Percentiles rank a stretch among this genome's conserved stretches.
Evolutionary conservation across 2,113 vertebrate species (phyloP).

Genomic region (Paramormyrops kingsleyae): DNA sequence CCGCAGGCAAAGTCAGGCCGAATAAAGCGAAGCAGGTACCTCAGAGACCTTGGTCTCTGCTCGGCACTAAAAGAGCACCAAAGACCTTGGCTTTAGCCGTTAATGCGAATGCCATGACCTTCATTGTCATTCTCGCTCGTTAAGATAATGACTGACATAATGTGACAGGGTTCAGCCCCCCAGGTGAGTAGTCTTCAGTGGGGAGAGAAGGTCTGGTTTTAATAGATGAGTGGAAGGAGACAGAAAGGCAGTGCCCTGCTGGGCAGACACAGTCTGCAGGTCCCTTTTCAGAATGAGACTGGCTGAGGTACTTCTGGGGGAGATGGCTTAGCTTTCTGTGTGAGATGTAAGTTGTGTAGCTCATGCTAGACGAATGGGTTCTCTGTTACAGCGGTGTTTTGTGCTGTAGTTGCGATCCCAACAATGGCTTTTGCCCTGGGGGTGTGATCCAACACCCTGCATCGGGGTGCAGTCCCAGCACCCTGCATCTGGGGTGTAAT

Average conservation of each 20-base stretch:
- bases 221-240: not conserved
- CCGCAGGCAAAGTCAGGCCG: not conserved
- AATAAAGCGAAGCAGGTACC: not conserved
- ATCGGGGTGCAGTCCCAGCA: not conserved
- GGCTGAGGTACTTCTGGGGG: not conserved
- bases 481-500: not conserved
- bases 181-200: not conserved
- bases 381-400: not conserved
- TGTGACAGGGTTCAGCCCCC: not conserved
- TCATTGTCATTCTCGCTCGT: not conserved
- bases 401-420: not conserved
- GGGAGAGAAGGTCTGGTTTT: not conserved
- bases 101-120: not conserved
- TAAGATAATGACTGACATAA: slow-evolving; percentile 1
- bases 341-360: not conserved
- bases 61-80: not conserved
- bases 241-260: not conserved
- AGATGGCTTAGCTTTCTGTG: not conserved
- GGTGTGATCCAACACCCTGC: not conserved
- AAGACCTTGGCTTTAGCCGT: not conserved
- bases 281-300: not conserved
- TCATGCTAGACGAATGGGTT: not conserved
- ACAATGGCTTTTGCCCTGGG: not conserved
- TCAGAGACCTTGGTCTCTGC: not conserved
- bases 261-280: not conserved